Base-by-base conservation (phyloP, 64 coral and sea anemone genomes). In the Porites lutea region DNA sequence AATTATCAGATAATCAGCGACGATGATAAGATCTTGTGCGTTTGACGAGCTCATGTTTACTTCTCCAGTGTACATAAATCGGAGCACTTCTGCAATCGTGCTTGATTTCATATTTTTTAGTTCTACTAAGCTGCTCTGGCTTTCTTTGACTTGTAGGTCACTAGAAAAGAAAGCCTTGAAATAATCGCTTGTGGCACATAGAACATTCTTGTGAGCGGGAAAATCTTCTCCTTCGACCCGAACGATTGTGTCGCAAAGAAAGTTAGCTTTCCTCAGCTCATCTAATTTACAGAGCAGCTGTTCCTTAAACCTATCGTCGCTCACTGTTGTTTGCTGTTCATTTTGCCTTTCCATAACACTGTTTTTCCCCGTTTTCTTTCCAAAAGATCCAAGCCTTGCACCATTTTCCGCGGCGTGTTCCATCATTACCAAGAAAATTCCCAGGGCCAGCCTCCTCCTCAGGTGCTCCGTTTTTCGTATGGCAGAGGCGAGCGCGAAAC, bases 51-150 rank as follows among this genome's bases (percentile, higher is more conserved):
- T 27, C 11, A 90, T 58, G 12, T 18, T 51, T 48, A 59, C 60
- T 57, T 87, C 86, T 3, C 92, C 92, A 14, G 66, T 88, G 27
- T 93, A 94, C 60, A 94, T 94, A 71, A 74, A 94, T 8, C 74
- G 44, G 47, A 94, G 60, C 2, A 89, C 86, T 20, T 82, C 64
- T 12, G 21, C 13, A 53, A 88, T 64, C 16, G 67, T 57, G 4
- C 3, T 46, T 23, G 63, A 61, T 15, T 77, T 72, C 14, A 89
- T 16, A 12, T 79, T 76, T 14, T 94, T 71, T 73, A 94, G 65
- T 4, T 81, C 74, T 2, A 94, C 74, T 16, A 74, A 18, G 5
- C 22, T 67, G 12, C n/a, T 63, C 2, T 68, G n/a, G 11, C 83
- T 94, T 75, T 94, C 92, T 20, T 78, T 57, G 4, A 65, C 13